Base-by-base conservation (phyloP, 2,113 vertebrate genomes). In the Scophthalmus maximus region DNA sequence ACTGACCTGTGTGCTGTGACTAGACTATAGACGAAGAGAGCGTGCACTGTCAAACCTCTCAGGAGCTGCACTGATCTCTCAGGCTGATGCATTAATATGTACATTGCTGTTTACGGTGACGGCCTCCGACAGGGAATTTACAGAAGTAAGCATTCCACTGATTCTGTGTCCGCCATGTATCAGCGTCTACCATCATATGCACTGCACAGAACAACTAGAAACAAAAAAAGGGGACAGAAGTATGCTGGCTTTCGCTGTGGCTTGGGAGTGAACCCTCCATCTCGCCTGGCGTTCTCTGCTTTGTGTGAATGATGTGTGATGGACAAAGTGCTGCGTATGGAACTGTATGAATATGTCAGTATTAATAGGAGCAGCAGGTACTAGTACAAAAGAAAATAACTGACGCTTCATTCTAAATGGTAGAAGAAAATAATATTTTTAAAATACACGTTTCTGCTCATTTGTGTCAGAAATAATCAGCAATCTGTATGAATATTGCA, bases 1-100 rank as follows among this genome's bases (percentile, higher is more conserved):
- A 36, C 27, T 76, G 68, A 78, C 82, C 78, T 30, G 29, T 62
- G 66, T 50, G 42, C 73, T 65, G 60, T 79, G 64, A n/a, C n/a
- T 67, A 78, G 79, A 79, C 76, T 74, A 22, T 62, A 84, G 74
- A 87, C n/a, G 68, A 55, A 25, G 81, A 73, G 23, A 66, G 44
- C 1, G 1, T 57, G 63, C 63, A 18, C 52, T 61, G 25, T 47
- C 34, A 65, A 64, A 73, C 17, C 64, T 73, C 60, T 61, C 46
- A 61, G 56, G 60, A 80, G 62, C 15, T 23, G 51, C 65, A 22
- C 59, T 60, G 64, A 78, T 74, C 42, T 74, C 42, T 82, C 65
- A 46, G 44, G 51, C 66, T 52, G 73, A 80, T 60, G 50, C 64
- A 52, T 76, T 61, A 59, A 42, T 73, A 81, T 59, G 42, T 51